Evolutionary conservation across 2,113 vertebrate genomes (phyloP), one percentile per base, ranked within the genome.

Genomic region (Leptosomus discolor): DNA sequence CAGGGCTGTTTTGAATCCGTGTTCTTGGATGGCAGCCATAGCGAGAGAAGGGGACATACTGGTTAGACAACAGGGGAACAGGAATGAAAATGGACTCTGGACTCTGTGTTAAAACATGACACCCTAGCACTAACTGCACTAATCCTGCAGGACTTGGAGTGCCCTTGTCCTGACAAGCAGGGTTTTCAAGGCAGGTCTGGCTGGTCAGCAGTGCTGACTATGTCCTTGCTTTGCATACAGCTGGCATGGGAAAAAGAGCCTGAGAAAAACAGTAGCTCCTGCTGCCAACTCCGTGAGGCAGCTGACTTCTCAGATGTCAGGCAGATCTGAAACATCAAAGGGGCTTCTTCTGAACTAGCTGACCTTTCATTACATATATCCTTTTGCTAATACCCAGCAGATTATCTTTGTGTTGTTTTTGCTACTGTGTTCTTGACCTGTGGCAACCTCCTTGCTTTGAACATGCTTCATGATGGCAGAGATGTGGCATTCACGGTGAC

Each of bases 361-460:
- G 70, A 50, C 75, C 79, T 90, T 87, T 92, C n/a, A 60, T 64
- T 84, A 34, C 53, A 39, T 32, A 15, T 54, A 89, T 46, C 45
- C 68, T 39, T 61, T 54, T 3, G 19, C 76, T 95, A 88, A 92
- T 81, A 75, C 78, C 70, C 67, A 14, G 67, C 71, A 90, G 78
- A 94, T 96, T 93, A 90, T 73, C 77, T 85, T 83, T 73, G 68
- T 63, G 82, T 91, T 91, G 56, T 34, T 96, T 85, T 73, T 78
- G 43, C 75, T 68, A 12, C 83, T 84, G 36, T 87, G 68, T 64
- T 75, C 60, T 64, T 91, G 90, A 94, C 76, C 70, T n/a, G 21
- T 82, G 79, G 50, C 78, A 93, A 64, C 18, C 45, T 34, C 32
- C 4, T 8, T 16, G 29, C 90, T 94, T 89, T 89, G 85, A 92